Conservation (phyloP, 2,888 invertebrate species). For the Athalia circularis region DNA sequence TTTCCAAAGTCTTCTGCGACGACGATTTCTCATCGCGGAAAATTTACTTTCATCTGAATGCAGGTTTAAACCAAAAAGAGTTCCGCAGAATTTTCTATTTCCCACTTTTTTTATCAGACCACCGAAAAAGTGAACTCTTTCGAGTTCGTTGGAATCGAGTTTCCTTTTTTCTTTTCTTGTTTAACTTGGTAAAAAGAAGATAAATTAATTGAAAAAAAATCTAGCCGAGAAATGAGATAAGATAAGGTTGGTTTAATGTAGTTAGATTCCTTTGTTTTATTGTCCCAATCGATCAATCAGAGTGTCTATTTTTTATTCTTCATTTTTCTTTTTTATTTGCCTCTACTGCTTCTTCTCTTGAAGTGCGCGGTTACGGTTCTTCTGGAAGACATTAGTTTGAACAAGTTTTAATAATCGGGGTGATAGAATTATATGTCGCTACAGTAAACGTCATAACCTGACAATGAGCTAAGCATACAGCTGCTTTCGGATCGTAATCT, state of each 20-base stretch:
- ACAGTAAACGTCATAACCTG: constrained; percentile 41
- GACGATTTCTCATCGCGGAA: no score
- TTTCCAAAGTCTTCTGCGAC: no score
- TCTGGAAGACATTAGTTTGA: constrained; percentile 53
- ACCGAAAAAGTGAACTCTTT: no score
- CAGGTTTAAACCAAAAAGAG: no score
- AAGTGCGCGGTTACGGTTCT: constrained; percentile 47
- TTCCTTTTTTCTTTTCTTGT: no score
- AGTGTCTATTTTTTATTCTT: neutral
- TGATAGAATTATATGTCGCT: constrained; percentile 47
- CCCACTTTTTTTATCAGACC: no score
- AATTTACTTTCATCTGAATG: no score
- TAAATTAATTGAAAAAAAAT: neutral
- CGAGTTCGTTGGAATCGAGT: no score
- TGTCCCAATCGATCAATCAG: constrained; percentile 58
- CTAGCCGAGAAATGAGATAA: neutral
- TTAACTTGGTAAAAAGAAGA: neutral
- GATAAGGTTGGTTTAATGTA: neutral
- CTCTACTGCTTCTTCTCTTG: neutral
- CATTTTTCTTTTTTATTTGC: no score
- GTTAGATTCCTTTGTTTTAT: constrained; percentile 43
- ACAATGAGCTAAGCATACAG: constrained; percentile 34
- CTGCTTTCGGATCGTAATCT: constrained; percentile 45
- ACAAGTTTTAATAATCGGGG: constrained; percentile 54
- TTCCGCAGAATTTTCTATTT: no score